Percentiles rank a stretch among this genome's conserved stretches.
Evolutionary conservation across 2,797 vertebrate genomes (phyloP).

Genomic region (Denticeps clupeoides): DNA sequence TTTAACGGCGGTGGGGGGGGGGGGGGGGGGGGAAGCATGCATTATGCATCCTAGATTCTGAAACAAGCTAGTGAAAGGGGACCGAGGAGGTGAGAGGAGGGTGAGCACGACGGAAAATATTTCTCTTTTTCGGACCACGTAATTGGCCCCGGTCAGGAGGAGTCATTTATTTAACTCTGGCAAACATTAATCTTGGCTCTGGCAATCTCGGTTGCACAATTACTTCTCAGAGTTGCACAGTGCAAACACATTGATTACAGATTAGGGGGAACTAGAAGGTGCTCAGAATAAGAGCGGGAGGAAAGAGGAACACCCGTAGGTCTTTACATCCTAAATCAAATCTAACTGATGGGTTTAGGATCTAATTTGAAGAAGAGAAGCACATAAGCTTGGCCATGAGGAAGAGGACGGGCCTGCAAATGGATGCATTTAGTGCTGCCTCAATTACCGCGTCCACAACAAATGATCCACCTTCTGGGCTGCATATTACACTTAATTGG

Average conservation of each 20-base stretch:
- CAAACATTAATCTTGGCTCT: conserved; percentile 30
- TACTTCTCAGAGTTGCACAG: conserved; percentile 25
- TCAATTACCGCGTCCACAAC: no score
- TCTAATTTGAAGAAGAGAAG: conserved; percentile 25
- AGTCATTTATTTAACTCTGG: conserved; percentile 36
- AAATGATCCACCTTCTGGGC: no score
- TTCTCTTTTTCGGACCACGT: conserved; percentile 26
- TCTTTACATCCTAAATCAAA: conserved; percentile 27
- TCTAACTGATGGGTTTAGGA: conserved; percentile 24
- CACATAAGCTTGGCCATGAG: conserved; percentile 8
- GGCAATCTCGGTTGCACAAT: conserved; percentile 28
- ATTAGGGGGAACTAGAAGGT: conserved; percentile 19
- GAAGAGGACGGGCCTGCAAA: conserved; percentile 9
- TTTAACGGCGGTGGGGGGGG: background rate
- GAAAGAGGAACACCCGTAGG: conserved; percentile 14
- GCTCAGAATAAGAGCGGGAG: conserved; percentile 21
- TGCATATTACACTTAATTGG: no score
- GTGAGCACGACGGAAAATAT: conserved; percentile 26
- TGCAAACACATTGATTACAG: conserved; percentile 31
- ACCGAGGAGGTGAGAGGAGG: conserved; percentile 13
- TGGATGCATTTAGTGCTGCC: conserved; percentile 11
- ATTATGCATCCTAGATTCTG: background rate
- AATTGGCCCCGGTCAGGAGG: conserved; percentile 23
- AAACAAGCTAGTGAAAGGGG: conserved; percentile 9
- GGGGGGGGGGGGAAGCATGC: conserved; percentile 14